Base-by-base conservation (phyloP, 2,113 vertebrate species). In the Perca fluviatilis region DNA sequence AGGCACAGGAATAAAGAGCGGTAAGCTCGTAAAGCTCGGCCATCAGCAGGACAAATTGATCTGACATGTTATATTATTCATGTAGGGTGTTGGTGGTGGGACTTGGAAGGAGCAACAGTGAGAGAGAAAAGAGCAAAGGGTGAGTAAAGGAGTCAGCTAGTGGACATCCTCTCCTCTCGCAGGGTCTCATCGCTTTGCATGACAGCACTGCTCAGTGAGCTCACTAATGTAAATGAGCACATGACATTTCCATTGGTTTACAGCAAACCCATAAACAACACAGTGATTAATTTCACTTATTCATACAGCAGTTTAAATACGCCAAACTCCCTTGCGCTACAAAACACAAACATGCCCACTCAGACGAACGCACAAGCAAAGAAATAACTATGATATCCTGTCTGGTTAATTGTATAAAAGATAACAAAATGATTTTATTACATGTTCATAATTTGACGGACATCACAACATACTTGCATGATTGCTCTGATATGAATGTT, bases 371-470 rank as follows among this genome's bases (percentile, higher is more conserved):
- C 64, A 40, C 63, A 50, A 0, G 13, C 79, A 80, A 63, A 85
- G 58, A 88, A 92, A 94, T 75, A 83, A 93, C 65, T 74, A 78
- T 86, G 71, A 88, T 81, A 56, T 80, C 60, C 62, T 64, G 89
- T 54, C 79, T 64, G 81, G 33, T 87, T 89, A 23, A 65, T 93
- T 88, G 91, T 93, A 95, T 76, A 94, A 95, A 95, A 93, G 88
- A 93, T 95, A 93, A 94, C 90, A 95, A 95, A 94, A 92, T 84
- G n/a, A 86, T 91, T 93, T 94, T 92, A 94, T 93, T 93, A 92
- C 88, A 90, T 86, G 73, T 92, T 91, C 77, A 91, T 92, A 77
- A 83, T 89, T 92, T 82, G 92, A 92, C 90, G 93, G 87, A 92
- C 93, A 94, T 93, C 91, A 93, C 93, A 92, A 94, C 91, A 91